A percentile compares a stretch with the other conserved stretches of the same genome.
Conservation (phyloP, 2,113 vertebrate genomes). For the Peromyscus maniculatus region DNA sequence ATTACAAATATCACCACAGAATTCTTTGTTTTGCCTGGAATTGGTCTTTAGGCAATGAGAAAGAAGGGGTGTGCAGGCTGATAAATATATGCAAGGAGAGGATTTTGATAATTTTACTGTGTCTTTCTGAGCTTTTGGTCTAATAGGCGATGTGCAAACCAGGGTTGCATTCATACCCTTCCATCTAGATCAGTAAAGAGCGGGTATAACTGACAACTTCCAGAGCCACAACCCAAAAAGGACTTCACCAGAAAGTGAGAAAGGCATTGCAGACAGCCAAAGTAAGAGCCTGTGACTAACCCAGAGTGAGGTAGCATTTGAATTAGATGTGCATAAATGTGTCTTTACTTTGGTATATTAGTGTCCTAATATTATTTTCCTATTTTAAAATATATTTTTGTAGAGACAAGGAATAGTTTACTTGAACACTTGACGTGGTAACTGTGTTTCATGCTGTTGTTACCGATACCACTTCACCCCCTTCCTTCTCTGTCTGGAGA, state of each 20-base stretch:
- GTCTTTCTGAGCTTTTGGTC: background rate
- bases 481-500: background rate
- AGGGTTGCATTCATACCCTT: background rate
- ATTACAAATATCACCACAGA: too few relatives aligned
- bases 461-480: background rate
- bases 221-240: background rate
- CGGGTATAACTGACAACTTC: background rate
- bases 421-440: background rate
- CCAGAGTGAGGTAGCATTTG: background rate
- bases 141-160: background rate
- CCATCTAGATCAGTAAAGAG: background rate
- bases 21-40: rapidly evolving
- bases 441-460: background rate
- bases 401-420: background rate
- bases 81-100: background rate
- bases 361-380: background rate
- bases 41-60: background rate
- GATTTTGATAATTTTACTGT: background rate
- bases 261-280: background rate
- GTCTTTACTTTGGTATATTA: background rate
- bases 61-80: rapidly evolving
- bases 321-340: background rate
- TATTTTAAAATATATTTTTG: background rate
- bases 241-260: background rate
- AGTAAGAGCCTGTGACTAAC: background rate